These are phyloP conservation scores for Ephydatia muelleri DNA, from an alignment of 37 sponge, comb jelly and placozoan genomes.

Conservation along the genomic window DNA sequence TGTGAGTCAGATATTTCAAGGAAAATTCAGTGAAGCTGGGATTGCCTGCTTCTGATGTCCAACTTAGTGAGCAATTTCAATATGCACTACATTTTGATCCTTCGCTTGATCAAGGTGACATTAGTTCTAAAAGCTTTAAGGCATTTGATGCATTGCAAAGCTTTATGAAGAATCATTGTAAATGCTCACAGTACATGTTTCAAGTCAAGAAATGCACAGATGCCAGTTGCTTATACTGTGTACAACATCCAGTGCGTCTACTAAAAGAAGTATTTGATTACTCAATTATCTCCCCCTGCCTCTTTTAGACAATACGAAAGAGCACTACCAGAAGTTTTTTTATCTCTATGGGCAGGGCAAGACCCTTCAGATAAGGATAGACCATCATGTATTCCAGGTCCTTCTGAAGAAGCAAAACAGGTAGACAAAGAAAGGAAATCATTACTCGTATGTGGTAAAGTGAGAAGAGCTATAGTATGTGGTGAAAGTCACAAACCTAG, in stretches of 20 bases:
- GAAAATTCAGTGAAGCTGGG: neutral
- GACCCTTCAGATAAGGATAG: slow-evolving; percentile 19
- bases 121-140: neutral
- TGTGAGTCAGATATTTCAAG: slow-evolving; percentile 36
- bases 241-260: slow-evolving; percentile 20
- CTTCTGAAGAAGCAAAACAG: slow-evolving; percentile 3
- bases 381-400: neutral
- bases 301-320: slow-evolving; percentile 19
- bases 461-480: slow-evolving; percentile 4
- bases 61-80: slow-evolving; percentile 5
- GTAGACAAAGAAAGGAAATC: slow-evolving; percentile 18
- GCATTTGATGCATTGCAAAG: neutral
- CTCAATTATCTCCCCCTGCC: slow-evolving; percentile 13
- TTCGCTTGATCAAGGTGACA: neutral
- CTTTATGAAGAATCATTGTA: slow-evolving; percentile 21
- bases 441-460: slow-evolving; percentile 14
- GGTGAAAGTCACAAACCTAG: slow-evolving; percentile 32
- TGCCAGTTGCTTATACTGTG: slow-evolving; percentile 10
- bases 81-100: slow-evolving; percentile 4
- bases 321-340: slow-evolving; percentile 23
- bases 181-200: slow-evolving; percentile 18
- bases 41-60: neutral
- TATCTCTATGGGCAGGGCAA: slow-evolving; percentile 28
- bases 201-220: slow-evolving; percentile 24
- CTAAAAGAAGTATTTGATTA: slow-evolving; percentile 3